Evolutionary conservation across 2,113 vertebrate species (phyloP), one percentile per base, ranked within the genome.

Genomic region (Mionectes macconnelli): DNA sequence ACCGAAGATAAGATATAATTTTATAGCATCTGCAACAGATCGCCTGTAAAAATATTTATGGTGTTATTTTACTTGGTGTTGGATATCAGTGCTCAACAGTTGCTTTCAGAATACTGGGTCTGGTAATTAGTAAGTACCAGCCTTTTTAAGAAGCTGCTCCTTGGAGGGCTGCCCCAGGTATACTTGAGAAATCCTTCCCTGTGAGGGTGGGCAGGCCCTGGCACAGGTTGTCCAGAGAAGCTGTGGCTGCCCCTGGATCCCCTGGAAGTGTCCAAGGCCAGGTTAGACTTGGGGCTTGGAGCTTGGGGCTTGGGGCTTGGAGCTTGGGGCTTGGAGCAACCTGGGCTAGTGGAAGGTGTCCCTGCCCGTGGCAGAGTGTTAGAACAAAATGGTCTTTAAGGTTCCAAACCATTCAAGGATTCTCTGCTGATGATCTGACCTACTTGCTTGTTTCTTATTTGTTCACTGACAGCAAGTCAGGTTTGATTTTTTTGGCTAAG

Each of bases 391-490:
- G 45, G 39, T 16, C n/a, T 67, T 67, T 67, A 39, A 45, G 39
- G 13, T 68, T 30, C 16, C 5, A 25, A 53, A 15, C 45, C 24
- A 22, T 53, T 53, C 16, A n/a, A 9, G 52, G 33, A 45, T 68
- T 24, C 33, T 39, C 0, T 75, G 69, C 55, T 83, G 47, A 10
- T 63, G 17, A 11, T 72, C 30, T 49, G 28, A 45, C 76, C 22
- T 52, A 14, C 27, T 30, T 59, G 6, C 17, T 33, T 2, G 1
- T 66, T 75, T 50, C 33, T 78, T 70, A 8, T 28, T 87, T 92
- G 19, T 60, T 39, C 42, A 70, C 15, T 2, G 4, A 6, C 3
- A 64, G 8, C 0, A 0, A 80, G 55, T 8, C 1, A 6, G 24
- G 21, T 74, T 80, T 45, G 31, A 42, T 66, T 67, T 77, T 31